Percentiles rank a stretch among this genome's conserved stretches.
Conservation (phyloP, 1,140 invertebrate genomes). For the Trichonephila inaurata region DNA sequence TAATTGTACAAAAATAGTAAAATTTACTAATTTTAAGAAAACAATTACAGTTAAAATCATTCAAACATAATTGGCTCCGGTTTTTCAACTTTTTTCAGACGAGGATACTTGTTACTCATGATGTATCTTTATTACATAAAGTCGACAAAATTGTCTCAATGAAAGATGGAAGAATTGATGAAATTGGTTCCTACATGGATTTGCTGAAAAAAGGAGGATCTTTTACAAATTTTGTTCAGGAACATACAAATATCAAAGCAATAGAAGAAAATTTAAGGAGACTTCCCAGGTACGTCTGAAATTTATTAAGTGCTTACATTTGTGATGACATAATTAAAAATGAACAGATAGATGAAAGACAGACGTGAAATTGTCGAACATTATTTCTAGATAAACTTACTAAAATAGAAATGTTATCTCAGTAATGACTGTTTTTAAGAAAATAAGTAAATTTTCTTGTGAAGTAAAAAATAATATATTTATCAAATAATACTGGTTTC, state of each 20-base stretch:
- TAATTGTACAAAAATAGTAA: too few relatives aligned
- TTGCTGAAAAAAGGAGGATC: slow-evolving; percentile 41
- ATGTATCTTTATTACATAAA: slow-evolving; percentile 80
- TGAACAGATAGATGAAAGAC: background rate
- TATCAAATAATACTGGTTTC: too few relatives aligned
- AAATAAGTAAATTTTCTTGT: too few relatives aligned
- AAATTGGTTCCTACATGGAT: slow-evolving; percentile 80
- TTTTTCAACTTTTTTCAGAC: slow-evolving; percentile 71
- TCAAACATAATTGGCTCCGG: background rate
- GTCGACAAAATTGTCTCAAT: slow-evolving; percentile 81
- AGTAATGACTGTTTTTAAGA: too few relatives aligned
- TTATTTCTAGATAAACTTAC: too few relatives aligned
- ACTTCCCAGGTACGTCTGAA: background rate
- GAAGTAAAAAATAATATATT: too few relatives aligned
- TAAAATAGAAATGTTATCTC: too few relatives aligned
- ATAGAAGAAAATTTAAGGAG: background rate
- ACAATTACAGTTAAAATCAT: too few relatives aligned
- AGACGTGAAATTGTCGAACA: too few relatives aligned
- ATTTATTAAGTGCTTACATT: background rate
- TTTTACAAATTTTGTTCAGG: slow-evolving; percentile 37
- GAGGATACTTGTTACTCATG: slow-evolving; percentile 81
- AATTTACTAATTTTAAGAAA: too few relatives aligned
- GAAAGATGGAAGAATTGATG: slow-evolving; percentile 79
- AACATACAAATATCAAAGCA: slow-evolving; percentile 31
- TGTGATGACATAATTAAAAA: background rate